A percentile compares a stretch with the other conserved stretches of the same genome.
Conservation (phyloP, 1,140 invertebrate genomes). For the Brachionus rubens region DNA sequence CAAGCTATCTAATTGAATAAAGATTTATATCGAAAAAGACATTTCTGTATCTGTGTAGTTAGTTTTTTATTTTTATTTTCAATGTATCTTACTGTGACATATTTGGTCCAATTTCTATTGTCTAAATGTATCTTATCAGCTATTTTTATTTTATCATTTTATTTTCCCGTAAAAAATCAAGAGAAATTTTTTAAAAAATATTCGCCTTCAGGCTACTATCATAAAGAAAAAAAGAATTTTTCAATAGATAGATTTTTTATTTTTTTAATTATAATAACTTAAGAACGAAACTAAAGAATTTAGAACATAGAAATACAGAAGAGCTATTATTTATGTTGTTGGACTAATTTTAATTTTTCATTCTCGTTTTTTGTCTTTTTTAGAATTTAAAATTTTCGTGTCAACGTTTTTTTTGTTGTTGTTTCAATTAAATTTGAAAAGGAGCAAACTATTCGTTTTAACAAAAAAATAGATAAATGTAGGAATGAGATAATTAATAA, state of each 20-base stretch:
- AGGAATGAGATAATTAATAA: neutral
- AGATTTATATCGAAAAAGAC: neutral
- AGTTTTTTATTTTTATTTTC: neutral
- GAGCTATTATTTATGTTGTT: conserved; percentile 23
- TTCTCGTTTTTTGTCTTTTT: neutral
- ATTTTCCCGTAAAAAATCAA: conserved; percentile 30
- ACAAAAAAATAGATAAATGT: neutral
- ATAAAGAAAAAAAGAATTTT: neutral
- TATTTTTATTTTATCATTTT: conserved; percentile 30
- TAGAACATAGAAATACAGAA: conserved; percentile 30
- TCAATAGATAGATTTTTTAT: neutral
- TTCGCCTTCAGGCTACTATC: neutral
- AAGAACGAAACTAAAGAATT: conserved; percentile 23
- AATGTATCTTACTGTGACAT: conserved; percentile 1
- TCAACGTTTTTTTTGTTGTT: conserved; percentile 28
- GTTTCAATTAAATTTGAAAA: too few species aligned
- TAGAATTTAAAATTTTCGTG: neutral
- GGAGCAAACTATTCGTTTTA: too few species aligned
- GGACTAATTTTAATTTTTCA: conserved; percentile 11
- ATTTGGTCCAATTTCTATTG: conserved; percentile 28
- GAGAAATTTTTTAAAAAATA: neutral
- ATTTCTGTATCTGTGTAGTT: conserved; percentile 24
- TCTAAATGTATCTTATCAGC: conserved; percentile 45
- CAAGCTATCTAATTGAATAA: too few species aligned
- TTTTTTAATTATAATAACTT: conserved; percentile 25